phyloP scores from a whole-genome alignment of 2,113 vertebrate species.

The Perccottus glenii region DNA sequence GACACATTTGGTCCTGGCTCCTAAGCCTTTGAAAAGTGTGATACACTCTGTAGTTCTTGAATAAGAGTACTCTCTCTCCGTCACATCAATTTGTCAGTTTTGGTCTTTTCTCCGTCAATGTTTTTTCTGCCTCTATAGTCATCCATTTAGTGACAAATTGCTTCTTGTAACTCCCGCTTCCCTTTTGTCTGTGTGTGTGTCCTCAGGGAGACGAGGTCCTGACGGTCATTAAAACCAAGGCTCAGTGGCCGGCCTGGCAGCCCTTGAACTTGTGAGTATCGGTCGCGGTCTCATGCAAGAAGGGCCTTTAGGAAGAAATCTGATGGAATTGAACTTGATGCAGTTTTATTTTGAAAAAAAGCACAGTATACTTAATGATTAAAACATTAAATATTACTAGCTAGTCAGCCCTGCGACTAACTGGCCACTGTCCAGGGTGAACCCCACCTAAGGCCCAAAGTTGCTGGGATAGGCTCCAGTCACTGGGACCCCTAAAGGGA shows the following conservation, averaged over 20 bases:
- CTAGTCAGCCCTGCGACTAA: too few species aligned
- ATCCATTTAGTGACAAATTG: slow-evolving; percentile 41
- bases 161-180: slow-evolving; percentile 10
- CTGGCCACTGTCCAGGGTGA: too few species aligned
- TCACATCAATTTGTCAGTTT: slow-evolving; percentile 47
- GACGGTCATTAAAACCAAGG: slow-evolving; percentile 98
- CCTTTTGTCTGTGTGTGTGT: slow-evolving; percentile 7
- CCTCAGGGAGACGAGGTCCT: slow-evolving; percentile 93
- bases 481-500: too few species aligned
- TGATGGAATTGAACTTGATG: background rate
- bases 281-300: slow-evolving; percentile 8
- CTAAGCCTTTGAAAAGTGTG: slow-evolving; percentile 36
- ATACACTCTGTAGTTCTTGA: slow-evolving; percentile 36
- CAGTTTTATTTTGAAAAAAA: background rate
- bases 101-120: slow-evolving; percentile 31
- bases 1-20: slow-evolving; percentile 37
- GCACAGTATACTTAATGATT: background rate
- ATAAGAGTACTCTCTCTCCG: slow-evolving; percentile 37
- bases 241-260: slow-evolving; percentile 98
- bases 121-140: slow-evolving; percentile 33
- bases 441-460: too few species aligned
- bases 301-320: background rate
- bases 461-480: too few species aligned
- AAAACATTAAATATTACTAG: background rate
- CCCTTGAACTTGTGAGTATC: slow-evolving; percentile 96